Conservation (phyloP, 2,888 invertebrate genomes). For the Ganaspis brasiliensis region DNA sequence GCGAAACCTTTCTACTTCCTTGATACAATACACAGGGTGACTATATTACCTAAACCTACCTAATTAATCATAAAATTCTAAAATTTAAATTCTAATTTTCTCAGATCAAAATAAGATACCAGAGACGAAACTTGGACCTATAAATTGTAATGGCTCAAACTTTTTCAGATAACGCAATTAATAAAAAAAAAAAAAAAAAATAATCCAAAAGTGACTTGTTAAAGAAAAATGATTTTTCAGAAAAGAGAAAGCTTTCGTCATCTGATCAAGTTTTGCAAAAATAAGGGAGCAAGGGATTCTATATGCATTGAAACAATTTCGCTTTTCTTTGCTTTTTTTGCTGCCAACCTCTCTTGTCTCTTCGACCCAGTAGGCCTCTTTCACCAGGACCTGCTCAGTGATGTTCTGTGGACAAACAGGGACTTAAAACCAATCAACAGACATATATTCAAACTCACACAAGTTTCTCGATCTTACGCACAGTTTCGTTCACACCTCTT, state of each 20-base stretch:
- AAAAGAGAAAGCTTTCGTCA: conserved; percentile 36
- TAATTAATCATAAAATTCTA: conserved; percentile 61
- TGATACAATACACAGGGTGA: conserved; percentile 69
- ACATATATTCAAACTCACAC: conserved; percentile 51
- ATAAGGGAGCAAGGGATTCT: conserved; percentile 56
- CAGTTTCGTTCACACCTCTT: conserved; percentile 38
- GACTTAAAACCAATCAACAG: conserved; percentile 70
- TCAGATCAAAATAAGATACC: conserved; percentile 70
- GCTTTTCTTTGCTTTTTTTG: conserved; percentile 72
- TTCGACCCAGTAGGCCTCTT: conserved; percentile 96
- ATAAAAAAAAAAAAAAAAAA: conserved; percentile 61
- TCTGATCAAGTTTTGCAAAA: conserved; percentile 49
- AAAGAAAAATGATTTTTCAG: neutral
- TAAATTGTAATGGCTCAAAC: conserved; percentile 52
- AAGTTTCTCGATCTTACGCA: conserved; percentile 41
- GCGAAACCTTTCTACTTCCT: conserved; percentile 72
- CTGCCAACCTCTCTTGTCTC: conserved; percentile 95
- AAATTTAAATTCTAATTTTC: conserved; percentile 63
- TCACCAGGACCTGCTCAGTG: conserved; percentile 97
- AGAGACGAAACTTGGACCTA: conserved; percentile 71
- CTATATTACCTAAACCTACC: conserved; percentile 75
- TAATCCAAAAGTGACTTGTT: conserved; percentile 20
- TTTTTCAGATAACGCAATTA: conserved; percentile 27
- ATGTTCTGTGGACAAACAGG: conserved; percentile 93
- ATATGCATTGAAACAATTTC: conserved; percentile 78